Conservation (phyloP, 37 sponge, comb jelly and placozoan species). For the Aplysina aerophoba region DNA sequence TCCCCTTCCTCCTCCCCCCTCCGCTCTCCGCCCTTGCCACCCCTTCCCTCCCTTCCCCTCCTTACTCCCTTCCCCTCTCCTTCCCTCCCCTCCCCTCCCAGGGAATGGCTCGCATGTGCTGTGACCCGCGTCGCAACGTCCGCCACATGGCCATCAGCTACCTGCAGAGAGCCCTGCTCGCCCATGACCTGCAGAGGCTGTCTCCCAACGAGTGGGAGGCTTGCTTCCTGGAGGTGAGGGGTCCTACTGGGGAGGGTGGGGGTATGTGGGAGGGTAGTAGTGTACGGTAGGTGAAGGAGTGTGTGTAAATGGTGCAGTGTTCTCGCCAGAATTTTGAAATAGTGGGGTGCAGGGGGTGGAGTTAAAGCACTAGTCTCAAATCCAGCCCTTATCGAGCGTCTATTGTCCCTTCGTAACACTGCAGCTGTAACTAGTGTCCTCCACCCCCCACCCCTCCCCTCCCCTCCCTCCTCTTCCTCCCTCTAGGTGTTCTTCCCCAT, state of each 20-base stretch:
- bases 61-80: too few species aligned
- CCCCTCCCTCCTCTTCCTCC: too few species aligned
- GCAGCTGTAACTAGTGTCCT: too few species aligned
- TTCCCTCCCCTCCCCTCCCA: background rate
- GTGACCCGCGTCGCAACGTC: constrained; percentile 64
- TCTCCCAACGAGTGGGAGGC: constrained; percentile 85
- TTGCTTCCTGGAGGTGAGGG: constrained; percentile 82
- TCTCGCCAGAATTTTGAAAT: constrained; percentile 45
- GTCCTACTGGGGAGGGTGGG: too few species aligned
- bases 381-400: too few species aligned
- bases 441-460: too few species aligned
- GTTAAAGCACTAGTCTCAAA: too few species aligned
- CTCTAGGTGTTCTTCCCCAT: constrained; percentile 88
- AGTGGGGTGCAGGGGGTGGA: background rate
- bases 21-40: background rate
- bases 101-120: constrained; percentile 90
- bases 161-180: constrained; percentile 87
- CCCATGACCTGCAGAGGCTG: constrained; percentile 74
- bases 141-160: constrained; percentile 83
- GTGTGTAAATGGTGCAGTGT: background rate
- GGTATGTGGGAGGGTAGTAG: too few species aligned
- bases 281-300: background rate
- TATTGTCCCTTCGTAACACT: too few species aligned
- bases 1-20: background rate
- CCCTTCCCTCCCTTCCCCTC: background rate